Conservation (phyloP, 1,140 invertebrate genomes). For the Drosophila punjabiensis region DNA sequence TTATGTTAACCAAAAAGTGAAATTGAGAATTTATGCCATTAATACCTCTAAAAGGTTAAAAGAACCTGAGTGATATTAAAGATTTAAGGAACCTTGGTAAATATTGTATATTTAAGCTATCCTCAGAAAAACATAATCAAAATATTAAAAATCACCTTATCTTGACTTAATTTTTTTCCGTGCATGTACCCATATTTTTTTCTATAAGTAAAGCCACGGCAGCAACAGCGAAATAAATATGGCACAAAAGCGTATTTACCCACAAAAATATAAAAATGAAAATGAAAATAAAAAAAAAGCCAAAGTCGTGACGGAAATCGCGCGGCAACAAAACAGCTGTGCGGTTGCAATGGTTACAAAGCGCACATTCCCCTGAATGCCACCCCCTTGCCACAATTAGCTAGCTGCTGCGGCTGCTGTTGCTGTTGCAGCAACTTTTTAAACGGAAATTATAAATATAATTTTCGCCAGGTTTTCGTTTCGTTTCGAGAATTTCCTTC, state of each 20-base stretch:
- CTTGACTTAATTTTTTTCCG: neutral
- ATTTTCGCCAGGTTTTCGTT: slow-evolving; percentile 40
- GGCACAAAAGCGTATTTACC: slow-evolving; percentile 60
- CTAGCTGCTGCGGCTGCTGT: slow-evolving; percentile 2
- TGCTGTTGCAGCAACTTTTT: slow-evolving; percentile 32
- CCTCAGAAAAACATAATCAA: neutral
- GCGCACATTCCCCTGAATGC: neutral
- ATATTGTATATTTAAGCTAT: neutral
- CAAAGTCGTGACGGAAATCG: slow-evolving; percentile 76
- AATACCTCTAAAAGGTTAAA: neutral
- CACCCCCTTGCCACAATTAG: neutral
- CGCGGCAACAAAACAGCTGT: slow-evolving; percentile 72
- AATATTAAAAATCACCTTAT: neutral
- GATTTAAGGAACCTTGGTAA: neutral
- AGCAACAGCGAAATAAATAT: slow-evolving; percentile 51
- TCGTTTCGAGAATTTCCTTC: slow-evolving; percentile 60
- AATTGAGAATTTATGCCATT: neutral
- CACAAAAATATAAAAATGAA: slow-evolving; percentile 42
- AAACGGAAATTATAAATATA: slow-evolving; percentile 75
- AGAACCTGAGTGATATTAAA: too few species aligned
- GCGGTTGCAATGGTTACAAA: slow-evolving; percentile 41
- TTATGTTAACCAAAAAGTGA: neutral
- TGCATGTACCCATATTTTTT: slow-evolving; percentile 19
- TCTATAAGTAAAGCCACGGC: slow-evolving; percentile 47
- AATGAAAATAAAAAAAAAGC: slow-evolving; percentile 22